A percentile compares a stretch with the other conserved stretches of the same genome.
Conservation (phyloP, 2,888 invertebrate species). For the Acleris literana region DNA sequence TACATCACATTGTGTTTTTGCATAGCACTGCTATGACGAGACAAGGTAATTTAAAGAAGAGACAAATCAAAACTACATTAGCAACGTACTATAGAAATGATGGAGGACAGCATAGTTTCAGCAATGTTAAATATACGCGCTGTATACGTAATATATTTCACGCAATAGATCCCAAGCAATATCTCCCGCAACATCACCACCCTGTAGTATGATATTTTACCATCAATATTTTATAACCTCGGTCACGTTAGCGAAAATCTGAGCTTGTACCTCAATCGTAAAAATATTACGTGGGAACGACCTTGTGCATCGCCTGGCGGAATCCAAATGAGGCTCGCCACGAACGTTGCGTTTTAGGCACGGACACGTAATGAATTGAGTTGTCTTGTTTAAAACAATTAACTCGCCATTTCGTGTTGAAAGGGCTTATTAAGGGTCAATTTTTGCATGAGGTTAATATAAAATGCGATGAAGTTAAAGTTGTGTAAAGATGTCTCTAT, state of each 20-base stretch:
- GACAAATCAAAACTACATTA: no score
- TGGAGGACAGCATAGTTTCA: no score
- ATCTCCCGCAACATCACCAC: constrained; percentile 22
- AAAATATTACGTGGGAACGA: constrained; percentile 36
- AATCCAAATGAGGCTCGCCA: constrained; percentile 31
- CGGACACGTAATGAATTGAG: background rate
- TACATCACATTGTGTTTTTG: no score
- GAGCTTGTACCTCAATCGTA: constrained; percentile 31
- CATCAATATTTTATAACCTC: constrained; percentile 33
- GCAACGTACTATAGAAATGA: no score
- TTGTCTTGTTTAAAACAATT: constrained; percentile 15
- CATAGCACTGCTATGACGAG: no score
- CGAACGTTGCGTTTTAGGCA: constrained; percentile 15
- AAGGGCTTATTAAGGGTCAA: background rate
- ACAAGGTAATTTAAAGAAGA: no score
- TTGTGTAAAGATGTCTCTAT: no score
- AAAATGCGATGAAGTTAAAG: no score
- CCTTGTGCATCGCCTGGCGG: constrained; percentile 23
- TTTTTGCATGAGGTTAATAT: no score
- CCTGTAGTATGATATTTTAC: constrained; percentile 25
- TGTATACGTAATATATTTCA: no score
- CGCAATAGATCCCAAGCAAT: constrained; percentile 2
- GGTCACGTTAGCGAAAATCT: constrained; percentile 25
- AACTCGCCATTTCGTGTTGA: background rate
- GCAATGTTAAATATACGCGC: no score